phyloP scores from a whole-genome alignment of 2,797 vertebrate species.

The Malurus splendens region DNA sequence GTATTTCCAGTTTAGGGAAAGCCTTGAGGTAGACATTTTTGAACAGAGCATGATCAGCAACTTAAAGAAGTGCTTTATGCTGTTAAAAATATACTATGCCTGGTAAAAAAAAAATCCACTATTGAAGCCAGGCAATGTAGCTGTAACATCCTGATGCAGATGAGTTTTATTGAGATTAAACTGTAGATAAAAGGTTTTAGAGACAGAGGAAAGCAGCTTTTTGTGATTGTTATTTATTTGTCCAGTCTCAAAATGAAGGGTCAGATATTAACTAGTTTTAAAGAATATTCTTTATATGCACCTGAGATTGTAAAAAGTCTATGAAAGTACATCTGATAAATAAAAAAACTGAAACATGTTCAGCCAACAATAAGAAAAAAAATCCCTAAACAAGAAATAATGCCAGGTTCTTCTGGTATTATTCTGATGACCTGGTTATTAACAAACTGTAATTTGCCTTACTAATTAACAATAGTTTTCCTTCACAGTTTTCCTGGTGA shows the following conservation, averaged over 20 bases:
- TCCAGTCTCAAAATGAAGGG: not conserved
- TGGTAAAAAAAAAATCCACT: not conserved
- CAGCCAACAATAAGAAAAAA: not conserved
- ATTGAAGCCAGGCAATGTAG: not conserved
- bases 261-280: not conserved
- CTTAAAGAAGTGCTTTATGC: not conserved
- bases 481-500: not conserved
- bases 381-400: not conserved
- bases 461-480: not conserved
- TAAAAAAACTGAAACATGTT: not conserved
- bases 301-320: not conserved
- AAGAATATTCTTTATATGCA: not conserved
- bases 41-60: not conserved
- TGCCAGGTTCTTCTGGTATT: not conserved
- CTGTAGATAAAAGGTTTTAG: not conserved
- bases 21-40: not conserved
- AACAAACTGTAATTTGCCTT: not conserved
- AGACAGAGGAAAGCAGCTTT: not conserved
- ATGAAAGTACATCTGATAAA: not conserved
- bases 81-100: not conserved
- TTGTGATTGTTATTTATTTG: not conserved
- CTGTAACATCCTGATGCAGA: not conserved
- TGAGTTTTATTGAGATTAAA: not conserved
- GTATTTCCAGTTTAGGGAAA: not conserved
- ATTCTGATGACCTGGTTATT: not conserved